phyloP scores from a whole-genome alignment of 2,888 invertebrate species.

The Pristionchus maxplancki region DNA sequence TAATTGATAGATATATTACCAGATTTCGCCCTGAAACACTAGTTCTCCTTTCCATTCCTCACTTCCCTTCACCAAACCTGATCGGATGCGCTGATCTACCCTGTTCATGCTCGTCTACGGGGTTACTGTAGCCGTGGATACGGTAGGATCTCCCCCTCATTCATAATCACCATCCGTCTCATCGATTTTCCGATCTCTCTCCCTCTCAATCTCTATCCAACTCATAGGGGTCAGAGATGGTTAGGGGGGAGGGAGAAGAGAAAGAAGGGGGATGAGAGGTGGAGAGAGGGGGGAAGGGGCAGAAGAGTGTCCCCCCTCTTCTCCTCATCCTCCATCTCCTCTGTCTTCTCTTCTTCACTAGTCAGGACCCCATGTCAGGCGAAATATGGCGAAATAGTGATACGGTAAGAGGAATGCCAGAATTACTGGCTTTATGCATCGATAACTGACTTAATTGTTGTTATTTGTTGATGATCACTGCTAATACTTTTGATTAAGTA shows the following conservation, averaged over 20 bases:
- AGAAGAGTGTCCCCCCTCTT: background rate
- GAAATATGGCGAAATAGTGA: too few species aligned
- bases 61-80: background rate
- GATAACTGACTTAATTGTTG: too few species aligned
- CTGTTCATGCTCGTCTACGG: background rate
- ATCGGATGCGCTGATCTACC: background rate
- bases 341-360: constrained; percentile 31
- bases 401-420: too few species aligned
- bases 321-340: constrained; percentile 2
- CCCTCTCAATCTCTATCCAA: constrained; percentile 13
- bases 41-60: background rate
- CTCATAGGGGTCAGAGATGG: constrained; percentile 22
- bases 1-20: too few species aligned
- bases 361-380: background rate
- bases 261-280: background rate
- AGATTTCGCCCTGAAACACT: too few species aligned
- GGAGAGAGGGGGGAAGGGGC: background rate
- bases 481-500: too few species aligned
- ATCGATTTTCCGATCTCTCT: constrained; percentile 6
- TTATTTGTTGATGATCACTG: too few species aligned
- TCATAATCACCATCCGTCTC: background rate
- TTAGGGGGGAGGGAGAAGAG: constrained; percentile 3
- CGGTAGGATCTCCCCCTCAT: background rate
- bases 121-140: background rate
- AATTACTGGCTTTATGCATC: too few species aligned